Evolutionary conservation across 1,140 invertebrate genomes (phyloP).

Genomic region (Euglossa dilemma): DNA sequence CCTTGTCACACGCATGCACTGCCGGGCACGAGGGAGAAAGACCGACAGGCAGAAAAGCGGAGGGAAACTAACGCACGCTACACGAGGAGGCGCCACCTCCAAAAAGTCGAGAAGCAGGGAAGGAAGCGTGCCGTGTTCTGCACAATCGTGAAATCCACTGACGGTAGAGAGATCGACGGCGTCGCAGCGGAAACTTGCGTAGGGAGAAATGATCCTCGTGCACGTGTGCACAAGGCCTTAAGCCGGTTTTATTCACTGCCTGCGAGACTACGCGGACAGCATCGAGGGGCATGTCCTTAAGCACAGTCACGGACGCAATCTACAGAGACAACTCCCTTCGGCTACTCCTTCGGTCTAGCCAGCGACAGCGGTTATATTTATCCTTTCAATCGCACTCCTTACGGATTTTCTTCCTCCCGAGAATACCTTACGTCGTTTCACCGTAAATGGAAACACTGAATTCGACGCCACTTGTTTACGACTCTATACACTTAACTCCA

Average conservation of each 20-base stretch:
- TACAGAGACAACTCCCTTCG: conserved; percentile 38
- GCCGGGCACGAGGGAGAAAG: background rate
- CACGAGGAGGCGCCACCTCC: conserved; percentile 64
- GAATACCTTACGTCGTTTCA: conserved; percentile 13
- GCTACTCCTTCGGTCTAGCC: conserved; percentile 40
- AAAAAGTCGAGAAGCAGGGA: conserved; percentile 58
- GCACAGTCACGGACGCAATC: conserved; percentile 17
- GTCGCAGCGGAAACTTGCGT: conserved; percentile 33
- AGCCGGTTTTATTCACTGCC: conserved; percentile 30
- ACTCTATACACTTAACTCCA: background rate
- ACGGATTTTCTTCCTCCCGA: conserved; percentile 10
- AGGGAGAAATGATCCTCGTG: conserved; percentile 27
- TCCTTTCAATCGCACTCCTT: conserved; percentile 34
- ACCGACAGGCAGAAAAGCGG: conserved; percentile 3
- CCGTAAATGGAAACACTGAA: background rate
- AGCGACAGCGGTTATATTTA: conserved; percentile 55
- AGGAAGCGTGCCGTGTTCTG: conserved; percentile 32
- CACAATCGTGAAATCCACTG: conserved; percentile 61
- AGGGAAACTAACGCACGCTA: conserved; percentile 25
- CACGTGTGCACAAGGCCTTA: conserved; percentile 44
- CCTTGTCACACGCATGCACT: background rate
- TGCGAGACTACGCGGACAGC: conserved; percentile 4
- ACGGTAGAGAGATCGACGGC: conserved; percentile 31
- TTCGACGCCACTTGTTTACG: background rate
- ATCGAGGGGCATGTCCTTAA: conserved; percentile 43